Conservation (phyloP, 2,797 vertebrate genomes). For the Molossus molossus region DNA sequence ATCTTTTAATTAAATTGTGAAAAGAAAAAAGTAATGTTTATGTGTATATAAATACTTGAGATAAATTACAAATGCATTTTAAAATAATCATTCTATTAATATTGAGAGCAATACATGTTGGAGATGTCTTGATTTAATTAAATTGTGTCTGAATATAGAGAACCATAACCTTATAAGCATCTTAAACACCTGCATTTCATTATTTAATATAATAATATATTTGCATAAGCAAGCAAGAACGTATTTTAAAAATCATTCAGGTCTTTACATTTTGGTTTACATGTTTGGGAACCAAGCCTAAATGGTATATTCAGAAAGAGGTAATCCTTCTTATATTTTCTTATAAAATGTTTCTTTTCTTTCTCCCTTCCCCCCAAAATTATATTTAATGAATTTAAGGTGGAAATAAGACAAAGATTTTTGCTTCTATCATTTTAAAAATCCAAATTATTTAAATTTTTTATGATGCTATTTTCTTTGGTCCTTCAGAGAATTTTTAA, state of each 20-base stretch:
- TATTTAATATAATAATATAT: not conserved
- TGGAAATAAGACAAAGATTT: not conserved
- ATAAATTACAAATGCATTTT: constrained; percentile 1
- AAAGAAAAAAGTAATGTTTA: not conserved
- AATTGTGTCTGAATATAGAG: not conserved
- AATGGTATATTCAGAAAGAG: not conserved
- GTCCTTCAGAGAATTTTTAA: not conserved
- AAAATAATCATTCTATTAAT: constrained; percentile 10
- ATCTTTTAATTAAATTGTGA: not conserved
- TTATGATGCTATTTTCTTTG: not conserved
- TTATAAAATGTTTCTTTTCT: not conserved
- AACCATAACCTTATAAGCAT: not conserved
- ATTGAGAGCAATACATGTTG: not conserved
- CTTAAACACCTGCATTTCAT: not conserved
- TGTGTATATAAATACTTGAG: not conserved
- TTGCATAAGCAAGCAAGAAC: not conserved
- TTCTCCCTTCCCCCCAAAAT: not conserved
- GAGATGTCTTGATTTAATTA: not conserved
- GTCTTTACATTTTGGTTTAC: not conserved
- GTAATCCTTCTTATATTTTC: not conserved
- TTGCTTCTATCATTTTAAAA: not conserved
- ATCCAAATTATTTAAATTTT: not conserved
- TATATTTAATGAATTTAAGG: not conserved
- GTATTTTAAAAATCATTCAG: not conserved
- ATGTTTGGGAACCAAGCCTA: not conserved